phyloP scores from a whole-genome alignment of 2,888 invertebrate genomes.

The Epinotia nisella region DNA sequence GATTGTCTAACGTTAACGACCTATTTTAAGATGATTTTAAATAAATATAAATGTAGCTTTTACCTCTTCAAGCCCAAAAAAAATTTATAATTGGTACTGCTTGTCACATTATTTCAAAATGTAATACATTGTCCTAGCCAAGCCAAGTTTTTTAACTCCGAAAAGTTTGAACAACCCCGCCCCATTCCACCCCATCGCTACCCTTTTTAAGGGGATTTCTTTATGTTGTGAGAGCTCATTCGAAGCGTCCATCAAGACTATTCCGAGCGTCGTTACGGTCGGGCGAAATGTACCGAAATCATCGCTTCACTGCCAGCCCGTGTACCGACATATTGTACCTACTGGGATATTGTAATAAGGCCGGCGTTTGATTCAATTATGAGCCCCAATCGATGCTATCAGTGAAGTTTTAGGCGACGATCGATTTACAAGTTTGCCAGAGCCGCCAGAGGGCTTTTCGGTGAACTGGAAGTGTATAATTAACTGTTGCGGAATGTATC shows the following conservation, averaged over 20 bases:
- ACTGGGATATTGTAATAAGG: constrained; percentile 68
- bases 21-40: too few species aligned
- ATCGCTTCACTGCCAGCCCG: constrained; percentile 78
- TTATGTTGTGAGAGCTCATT: constrained; percentile 86
- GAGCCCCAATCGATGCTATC: constrained; percentile 54
- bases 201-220: constrained; percentile 86
- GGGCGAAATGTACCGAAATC: constrained; percentile 86
- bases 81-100: too few species aligned
- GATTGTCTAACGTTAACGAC: too few species aligned
- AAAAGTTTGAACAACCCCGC: constrained; percentile 44
- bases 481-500: constrained; percentile 77
- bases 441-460: neutral
- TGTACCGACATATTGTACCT: constrained; percentile 79
- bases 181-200: constrained; percentile 78
- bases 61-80: too few species aligned
- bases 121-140: too few species aligned
- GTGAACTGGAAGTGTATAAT: neutral
- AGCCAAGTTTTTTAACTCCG: neutral
- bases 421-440: neutral
- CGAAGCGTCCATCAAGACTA: constrained; percentile 87
- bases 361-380: constrained; percentile 72
- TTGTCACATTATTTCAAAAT: too few species aligned
- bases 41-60: too few species aligned
- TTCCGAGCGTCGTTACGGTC: constrained; percentile 87
- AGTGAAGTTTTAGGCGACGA: constrained; percentile 47